Conservation (phyloP, 2,888 invertebrate genomes). For the Drosophila robusta region DNA sequence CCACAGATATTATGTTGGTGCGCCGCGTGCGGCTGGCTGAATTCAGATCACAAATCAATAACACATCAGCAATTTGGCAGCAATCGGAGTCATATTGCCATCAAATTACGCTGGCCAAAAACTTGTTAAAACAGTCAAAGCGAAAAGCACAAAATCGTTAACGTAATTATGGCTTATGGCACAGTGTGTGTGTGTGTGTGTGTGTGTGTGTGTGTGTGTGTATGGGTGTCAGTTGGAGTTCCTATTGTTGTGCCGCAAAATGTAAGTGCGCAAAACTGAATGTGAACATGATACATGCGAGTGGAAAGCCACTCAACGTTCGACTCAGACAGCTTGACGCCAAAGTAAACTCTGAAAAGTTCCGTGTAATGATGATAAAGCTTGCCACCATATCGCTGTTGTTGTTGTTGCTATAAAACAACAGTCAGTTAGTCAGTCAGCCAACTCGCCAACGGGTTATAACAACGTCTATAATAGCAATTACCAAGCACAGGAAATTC, state of each 20-base stretch:
- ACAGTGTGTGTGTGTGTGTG: slow-evolving; percentile 4
- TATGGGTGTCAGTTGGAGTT: slow-evolving; percentile 19
- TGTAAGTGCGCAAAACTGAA: slow-evolving; percentile 61
- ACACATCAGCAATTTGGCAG: slow-evolving; percentile 5
- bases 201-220: slow-evolving; percentile 14
- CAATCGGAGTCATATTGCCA: slow-evolving; percentile 3
- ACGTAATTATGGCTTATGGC: slow-evolving; percentile 42
- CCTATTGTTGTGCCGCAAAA: slow-evolving; percentile 32
- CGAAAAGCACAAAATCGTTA: slow-evolving; percentile 40
- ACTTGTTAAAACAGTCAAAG: slow-evolving; percentile 17
- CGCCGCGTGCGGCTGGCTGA: neutral
- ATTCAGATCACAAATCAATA: slow-evolving; percentile 31
- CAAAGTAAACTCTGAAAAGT: slow-evolving; percentile 65
- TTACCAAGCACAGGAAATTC: slow-evolving; percentile 69
- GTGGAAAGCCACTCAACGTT: slow-evolving; percentile 63
- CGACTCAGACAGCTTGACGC: slow-evolving; percentile 77
- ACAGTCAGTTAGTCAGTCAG: slow-evolving; percentile 39
- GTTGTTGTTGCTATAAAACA: slow-evolving; percentile 35
- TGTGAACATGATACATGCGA: slow-evolving; percentile 60
- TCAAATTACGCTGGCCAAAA: slow-evolving; percentile 3
- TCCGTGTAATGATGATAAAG: slow-evolving; percentile 62
- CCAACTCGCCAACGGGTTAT: slow-evolving; percentile 35
- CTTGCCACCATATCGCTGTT: slow-evolving; percentile 34
- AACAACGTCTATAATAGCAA: slow-evolving; percentile 61
- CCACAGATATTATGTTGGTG: neutral